Base-by-base conservation (phyloP, 35 echinoderm and acorn worm species). In the Heliocidaris tuberculata region DNA sequence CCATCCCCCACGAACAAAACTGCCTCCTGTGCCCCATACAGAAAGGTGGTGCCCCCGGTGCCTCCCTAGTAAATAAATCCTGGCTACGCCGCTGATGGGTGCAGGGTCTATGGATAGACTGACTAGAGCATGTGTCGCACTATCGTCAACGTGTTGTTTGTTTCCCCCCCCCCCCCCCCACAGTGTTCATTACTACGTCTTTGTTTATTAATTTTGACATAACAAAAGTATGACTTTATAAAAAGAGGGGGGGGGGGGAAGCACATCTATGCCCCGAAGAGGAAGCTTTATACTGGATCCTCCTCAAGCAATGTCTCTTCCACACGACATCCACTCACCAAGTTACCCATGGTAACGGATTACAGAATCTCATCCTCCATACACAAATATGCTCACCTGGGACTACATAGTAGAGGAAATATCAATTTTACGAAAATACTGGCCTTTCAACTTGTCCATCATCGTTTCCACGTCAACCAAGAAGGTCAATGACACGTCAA, bases 161-260 rank as follows among this genome's bases (percentile, higher is more conserved):
- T 78, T 78, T 78, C 7, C 27, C 17, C n/a, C n/a, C n/a, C n/a
- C n/a, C n/a, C n/a, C n/a, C n/a, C n/a, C 65, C 27, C 21, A n/a
- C 17, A 19, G 65, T 78, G 27, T 78, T 78, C 65, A 27, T 78
- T 78, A 7, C 65, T n/a, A n/a, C n/a, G n/a, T 1, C 17, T n/a
- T 78, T 78, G 21, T 78, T 78, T 78, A 78, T 78, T 78, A 78
- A 78, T 78, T 78, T 78, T 78, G 65, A 78, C 65, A 78, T 27
- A 78, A 78, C 65, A 78, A 78, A 78, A 27, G 19, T 78, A 19
- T n/a, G 7, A 19, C 19, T 78, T n/a, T 19, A n/a, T 19, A 78
- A 5, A 78, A 42, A 78, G n/a, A n/a, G n/a, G n/a, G n/a, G n/a
- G n/a, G n/a, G n/a, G n/a, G n/a, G n/a, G n/a, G n/a, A 8, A 78